Percentiles rank a stretch among this genome's conserved stretches.
These are phyloP conservation scores for Idaea biselata DNA, from an alignment of 2,888 invertebrate genomes.

Conservation along the genomic window DNA sequence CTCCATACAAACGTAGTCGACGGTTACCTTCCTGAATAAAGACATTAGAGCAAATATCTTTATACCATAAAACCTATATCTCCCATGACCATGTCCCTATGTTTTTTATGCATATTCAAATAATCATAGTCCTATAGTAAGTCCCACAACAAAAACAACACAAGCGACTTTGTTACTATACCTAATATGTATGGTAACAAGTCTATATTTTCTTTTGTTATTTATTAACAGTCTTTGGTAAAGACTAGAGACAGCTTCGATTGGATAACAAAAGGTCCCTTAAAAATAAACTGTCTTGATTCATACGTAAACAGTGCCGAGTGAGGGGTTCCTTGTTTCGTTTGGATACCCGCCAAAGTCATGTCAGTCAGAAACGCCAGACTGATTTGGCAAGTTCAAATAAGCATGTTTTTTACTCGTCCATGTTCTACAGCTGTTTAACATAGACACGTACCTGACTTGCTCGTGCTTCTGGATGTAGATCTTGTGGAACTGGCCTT, in stretches of 20 bases:
- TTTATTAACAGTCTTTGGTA: no score
- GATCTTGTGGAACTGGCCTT: conserved; percentile 96
- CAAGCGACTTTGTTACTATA: no score
- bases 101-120: no score
- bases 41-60: no score
- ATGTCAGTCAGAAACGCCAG: conserved; percentile 43
- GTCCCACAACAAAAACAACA: no score
- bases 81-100: no score
- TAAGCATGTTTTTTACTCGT: conserved; percentile 10
- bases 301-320: conserved; percentile 34
- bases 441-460: conserved; percentile 85
- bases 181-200: no score
- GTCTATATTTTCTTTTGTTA: no score
- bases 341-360: conserved; percentile 57
- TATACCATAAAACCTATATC: no score
- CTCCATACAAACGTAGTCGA: no score
- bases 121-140: no score
- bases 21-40: no score
- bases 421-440: conserved; percentile 16
- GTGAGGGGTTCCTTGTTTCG: conserved; percentile 45
- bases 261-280: neutral
- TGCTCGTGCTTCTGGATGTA: conserved; percentile 96
- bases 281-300: conserved; percentile 5
- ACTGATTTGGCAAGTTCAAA: conserved; percentile 40
- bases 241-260: neutral